Evolutionary conservation across 2,797 vertebrate species (phyloP), one percentile per base, ranked within the genome.

Genomic region (Otolemur crassicaudatus): DNA sequence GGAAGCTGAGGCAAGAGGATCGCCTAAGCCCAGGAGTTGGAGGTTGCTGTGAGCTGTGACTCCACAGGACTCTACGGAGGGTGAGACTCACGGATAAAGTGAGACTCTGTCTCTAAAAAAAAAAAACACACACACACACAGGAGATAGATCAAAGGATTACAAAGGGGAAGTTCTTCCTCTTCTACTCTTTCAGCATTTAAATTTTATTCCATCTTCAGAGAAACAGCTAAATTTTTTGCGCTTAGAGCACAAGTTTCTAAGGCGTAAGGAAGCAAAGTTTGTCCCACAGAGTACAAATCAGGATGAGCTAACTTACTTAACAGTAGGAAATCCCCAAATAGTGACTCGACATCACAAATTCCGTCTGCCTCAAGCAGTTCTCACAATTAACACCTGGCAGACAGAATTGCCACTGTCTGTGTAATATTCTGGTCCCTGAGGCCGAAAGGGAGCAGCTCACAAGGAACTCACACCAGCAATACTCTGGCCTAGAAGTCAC

Each of bases 121-220:
- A 40, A 46, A 46, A 49, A 49, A 49, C 40, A 40, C 40, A 40
- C 40, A 40, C 40, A 40, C 5, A 40, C 5, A 12, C 46, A 49
- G 46, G 49, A 53, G 49, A 16, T 53, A 53, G 49, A 53, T 53
- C 49, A 53, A 53, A 53, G 37, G 2, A 25, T 76, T 40, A 31
- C 75, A 65, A 34, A 19, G 3, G 37, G 20, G 17, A 72, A 60
- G 10, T 87, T 19, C 22, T 92, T 95, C 53, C 72, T 90, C 9
- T 67, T 84, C 13, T 80, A 19, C 84, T 77, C 31, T 61, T 34
- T 46, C 27, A 65, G 58, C 20, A 22, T 89, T 91, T 83, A 53
- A 56, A 79, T 60, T 81, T 77, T 82, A 67, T 11, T 91, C 43
- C 87, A 7, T 53, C 67, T 87, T 88, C 56, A 88, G 37, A 96